Conservation (phyloP, 2,888 invertebrate genomes). For the Andrena haemorrhoa region DNA sequence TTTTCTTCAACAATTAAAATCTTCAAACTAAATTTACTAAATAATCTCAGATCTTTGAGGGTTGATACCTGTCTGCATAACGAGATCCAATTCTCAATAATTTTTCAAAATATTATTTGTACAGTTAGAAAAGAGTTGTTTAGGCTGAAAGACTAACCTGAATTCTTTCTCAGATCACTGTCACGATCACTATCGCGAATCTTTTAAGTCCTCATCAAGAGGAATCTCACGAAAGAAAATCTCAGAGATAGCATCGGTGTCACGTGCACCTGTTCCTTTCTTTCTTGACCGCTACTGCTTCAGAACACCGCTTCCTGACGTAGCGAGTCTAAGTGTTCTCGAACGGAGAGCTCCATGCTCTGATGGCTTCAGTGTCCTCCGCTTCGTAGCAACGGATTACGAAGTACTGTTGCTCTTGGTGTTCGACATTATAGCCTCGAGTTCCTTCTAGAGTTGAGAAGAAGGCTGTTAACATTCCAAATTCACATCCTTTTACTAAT, state of each 20-base stretch:
- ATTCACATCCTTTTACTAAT: slow-evolving; percentile 71
- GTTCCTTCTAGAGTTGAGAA: slow-evolving; percentile 33
- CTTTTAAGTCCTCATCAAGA: neutral
- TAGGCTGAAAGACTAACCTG: too few relatives aligned
- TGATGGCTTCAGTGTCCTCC: slow-evolving; percentile 68
- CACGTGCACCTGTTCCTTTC: slow-evolving; percentile 26
- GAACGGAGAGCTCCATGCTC: slow-evolving; percentile 66
- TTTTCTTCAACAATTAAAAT: too few relatives aligned
- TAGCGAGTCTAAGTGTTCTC: slow-evolving; percentile 76
- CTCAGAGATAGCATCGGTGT: slow-evolving; percentile 17
- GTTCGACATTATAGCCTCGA: slow-evolving; percentile 21
- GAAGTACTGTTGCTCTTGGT: slow-evolving; percentile 55
- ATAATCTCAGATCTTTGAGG: too few relatives aligned
- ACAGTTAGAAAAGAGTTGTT: too few relatives aligned
- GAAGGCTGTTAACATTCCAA: slow-evolving; percentile 62
- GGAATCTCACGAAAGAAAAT: slow-evolving; percentile 5
- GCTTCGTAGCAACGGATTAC: slow-evolving; percentile 41
- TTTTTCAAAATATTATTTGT: too few relatives aligned
- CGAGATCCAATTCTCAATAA: too few relatives aligned
- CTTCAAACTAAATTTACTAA: too few relatives aligned
- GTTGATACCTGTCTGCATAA: too few relatives aligned
- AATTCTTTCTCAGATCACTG: neutral
- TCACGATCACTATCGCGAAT: neutral
- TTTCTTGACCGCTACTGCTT: slow-evolving; percentile 16
- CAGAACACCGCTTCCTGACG: slow-evolving; percentile 49